Base-by-base conservation (phyloP, 2,797 vertebrate genomes). In the Gallinago stenura region DNA sequence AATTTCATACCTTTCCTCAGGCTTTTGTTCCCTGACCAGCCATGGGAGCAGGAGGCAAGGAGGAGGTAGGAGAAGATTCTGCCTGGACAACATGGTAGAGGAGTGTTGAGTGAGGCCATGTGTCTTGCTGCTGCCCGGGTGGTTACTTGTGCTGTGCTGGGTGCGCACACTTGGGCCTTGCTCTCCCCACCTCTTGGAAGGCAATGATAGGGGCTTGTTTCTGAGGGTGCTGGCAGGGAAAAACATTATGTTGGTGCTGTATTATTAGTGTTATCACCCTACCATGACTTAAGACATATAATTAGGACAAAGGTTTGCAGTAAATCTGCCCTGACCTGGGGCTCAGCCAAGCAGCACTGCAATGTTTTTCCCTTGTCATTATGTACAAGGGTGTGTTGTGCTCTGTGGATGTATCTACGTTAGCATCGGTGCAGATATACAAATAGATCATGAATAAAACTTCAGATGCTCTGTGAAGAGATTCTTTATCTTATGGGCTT, bases 401-500 rank as follows among this genome's bases (percentile, higher is more conserved):
- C 61, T 89, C 79, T 41, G 15, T 35, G 69, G 50, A 39, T 76
- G 68, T 92, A 95, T 91, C 81, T 92, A 22, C 0, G 0, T 31
- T 92, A 35, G 51, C 45, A 78, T 88, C 90, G 78, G 87, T 1
- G 3, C 58, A 86, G 76, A 84, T 89, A 90, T 10, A 85, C 76
- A 85, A 90, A 70, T 1, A 88, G 80, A 30, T 54, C 7, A 9
- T 16, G 54, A 73, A 33, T 76, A 89, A 92, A 72, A 73, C 76
- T 93, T 91, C 56, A 95, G 83, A 96, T 50, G 39, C 50, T 48
- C 45, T 73, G 37, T 51, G 62, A 95, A 91, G 69, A 69, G 48
- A 15, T 70, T 90, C 72, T 93, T 94, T 97, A 93, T 95, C 89
- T 93, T 94, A 93, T 79, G 92, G 94, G 89, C 96, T 90, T 30